phyloP scores from a whole-genome alignment of 2,888 invertebrate genomes.

The Tetramorium bicarinatum region DNA sequence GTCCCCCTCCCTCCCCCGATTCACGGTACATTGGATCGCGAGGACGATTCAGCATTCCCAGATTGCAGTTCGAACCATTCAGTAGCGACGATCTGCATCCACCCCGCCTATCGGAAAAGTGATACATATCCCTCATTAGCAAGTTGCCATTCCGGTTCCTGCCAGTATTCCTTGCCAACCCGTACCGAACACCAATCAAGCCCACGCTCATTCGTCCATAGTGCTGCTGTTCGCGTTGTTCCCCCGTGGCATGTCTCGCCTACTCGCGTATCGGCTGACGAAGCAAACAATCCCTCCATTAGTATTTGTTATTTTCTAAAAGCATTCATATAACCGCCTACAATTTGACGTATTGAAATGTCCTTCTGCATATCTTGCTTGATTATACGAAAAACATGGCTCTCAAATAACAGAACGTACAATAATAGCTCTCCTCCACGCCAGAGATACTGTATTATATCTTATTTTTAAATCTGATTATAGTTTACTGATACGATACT shows the following conservation, averaged over 20 bases:
- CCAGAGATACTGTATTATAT: neutral
- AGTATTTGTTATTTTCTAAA: constrained; percentile 39
- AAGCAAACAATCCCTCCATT: constrained; percentile 43
- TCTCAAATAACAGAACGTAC: neutral
- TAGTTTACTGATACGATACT: neutral
- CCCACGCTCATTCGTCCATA: constrained; percentile 40
- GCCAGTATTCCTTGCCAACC: constrained; percentile 69
- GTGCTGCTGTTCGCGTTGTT: constrained; percentile 31
- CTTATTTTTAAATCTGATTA: constrained; percentile 3
- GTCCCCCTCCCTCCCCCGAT: constrained; percentile 48
- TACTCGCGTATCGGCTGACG: constrained; percentile 35
- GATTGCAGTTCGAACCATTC: constrained; percentile 74
- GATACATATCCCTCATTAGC: constrained; percentile 75
- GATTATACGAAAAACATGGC: constrained; percentile 4
- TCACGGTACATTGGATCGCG: constrained; percentile 74
- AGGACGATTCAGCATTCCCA: constrained; percentile 75
- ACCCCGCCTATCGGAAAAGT: constrained; percentile 74
- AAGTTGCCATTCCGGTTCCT: constrained; percentile 75
- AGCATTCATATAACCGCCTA: constrained; percentile 15
- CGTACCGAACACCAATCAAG: constrained; percentile 63
- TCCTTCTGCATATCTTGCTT: neutral
- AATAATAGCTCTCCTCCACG: neutral
- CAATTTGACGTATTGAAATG: neutral
- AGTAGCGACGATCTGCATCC: constrained; percentile 69
- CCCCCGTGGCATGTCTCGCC: constrained; percentile 31